Percentiles rank a stretch among this genome's conserved stretches.
Evolutionary conservation across 2,888 invertebrate genomes (phyloP).

Genomic region (Melinaea marsaeus): DNA sequence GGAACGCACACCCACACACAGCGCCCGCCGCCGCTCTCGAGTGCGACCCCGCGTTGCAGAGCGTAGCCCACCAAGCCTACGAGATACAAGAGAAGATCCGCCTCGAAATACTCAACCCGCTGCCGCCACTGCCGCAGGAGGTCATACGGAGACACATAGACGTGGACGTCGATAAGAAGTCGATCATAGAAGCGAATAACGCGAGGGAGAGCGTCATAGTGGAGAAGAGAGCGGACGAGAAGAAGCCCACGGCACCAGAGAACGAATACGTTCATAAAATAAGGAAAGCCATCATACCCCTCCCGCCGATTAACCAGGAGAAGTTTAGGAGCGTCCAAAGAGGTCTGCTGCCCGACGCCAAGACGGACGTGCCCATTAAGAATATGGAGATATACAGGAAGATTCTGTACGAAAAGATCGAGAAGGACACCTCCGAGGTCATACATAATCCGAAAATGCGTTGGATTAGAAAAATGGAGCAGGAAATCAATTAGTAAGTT

Average conservation of each 20-base stretch:
- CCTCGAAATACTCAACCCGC: slow-evolving; percentile 57
- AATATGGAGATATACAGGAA: slow-evolving; percentile 68
- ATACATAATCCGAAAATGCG: slow-evolving; percentile 53
- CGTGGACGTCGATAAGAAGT: slow-evolving; percentile 52
- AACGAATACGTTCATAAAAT: slow-evolving; percentile 67
- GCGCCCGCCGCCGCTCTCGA: slow-evolving; percentile 54
- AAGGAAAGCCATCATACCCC: slow-evolving; percentile 56
- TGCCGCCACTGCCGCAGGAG: slow-evolving; percentile 60
- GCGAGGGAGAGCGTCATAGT: slow-evolving; percentile 71
- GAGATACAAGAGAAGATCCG: slow-evolving; percentile 55
- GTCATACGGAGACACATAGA: slow-evolving; percentile 56
- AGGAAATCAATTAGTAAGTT: slow-evolving; percentile 53
- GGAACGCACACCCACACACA: slow-evolving; percentile 83
- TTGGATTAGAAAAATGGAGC: slow-evolving; percentile 59
- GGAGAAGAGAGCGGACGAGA: slow-evolving; percentile 44
- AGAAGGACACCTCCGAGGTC: slow-evolving; percentile 45
- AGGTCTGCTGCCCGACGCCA: slow-evolving; percentile 27
- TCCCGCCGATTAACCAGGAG: slow-evolving; percentile 65
- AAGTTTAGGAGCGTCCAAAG: slow-evolving; percentile 51
- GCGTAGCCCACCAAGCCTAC: slow-evolving; percentile 36
- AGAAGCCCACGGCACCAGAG: slow-evolving; percentile 42
- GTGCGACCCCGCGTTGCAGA: slow-evolving; percentile 55
- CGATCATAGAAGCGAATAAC: slow-evolving; percentile 68
- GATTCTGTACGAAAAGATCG: slow-evolving; percentile 57
- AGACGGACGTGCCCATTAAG: slow-evolving; percentile 52